A percentile compares a stretch with the other conserved stretches of the same genome.
These are phyloP conservation scores for Hozukius guyotensis DNA, from an alignment of 2,797 vertebrate genomes.

Conservation along the genomic window DNA sequence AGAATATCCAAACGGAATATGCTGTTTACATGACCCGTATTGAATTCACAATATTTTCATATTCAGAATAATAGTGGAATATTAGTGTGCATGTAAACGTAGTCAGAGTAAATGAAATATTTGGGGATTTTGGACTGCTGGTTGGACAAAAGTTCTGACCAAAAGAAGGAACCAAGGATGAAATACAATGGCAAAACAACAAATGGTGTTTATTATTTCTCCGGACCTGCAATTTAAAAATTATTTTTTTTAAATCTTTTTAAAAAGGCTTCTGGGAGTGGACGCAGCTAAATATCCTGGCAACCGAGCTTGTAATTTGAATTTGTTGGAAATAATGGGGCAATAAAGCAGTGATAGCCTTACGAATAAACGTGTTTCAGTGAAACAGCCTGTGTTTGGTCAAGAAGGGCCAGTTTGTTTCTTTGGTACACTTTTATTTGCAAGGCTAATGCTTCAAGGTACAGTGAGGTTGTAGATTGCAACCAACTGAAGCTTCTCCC, in stretches of 20 bases:
- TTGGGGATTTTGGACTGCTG: not conserved
- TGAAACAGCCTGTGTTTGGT: not conserved
- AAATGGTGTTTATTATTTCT: not conserved
- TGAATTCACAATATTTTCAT: too few relatives aligned
- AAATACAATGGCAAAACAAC: not conserved
- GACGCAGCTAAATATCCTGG: not conserved
- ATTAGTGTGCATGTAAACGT: too few relatives aligned
- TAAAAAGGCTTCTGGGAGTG: not conserved
- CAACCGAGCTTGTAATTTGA: not conserved
- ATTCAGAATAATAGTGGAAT: too few relatives aligned
- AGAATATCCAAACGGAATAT: too few relatives aligned
- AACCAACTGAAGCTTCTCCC: too few relatives aligned
- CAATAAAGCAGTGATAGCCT: not conserved
- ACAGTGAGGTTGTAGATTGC: not conserved
- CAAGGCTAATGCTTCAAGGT: not conserved
- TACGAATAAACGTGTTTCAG: not conserved
- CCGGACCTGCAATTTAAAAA: not conserved
- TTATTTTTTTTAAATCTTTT: too few relatives aligned
- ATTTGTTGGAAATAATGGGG: not conserved
- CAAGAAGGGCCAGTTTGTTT: not conserved
- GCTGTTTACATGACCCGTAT: too few relatives aligned
- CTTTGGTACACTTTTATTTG: not conserved
- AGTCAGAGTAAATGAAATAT: too few relatives aligned
- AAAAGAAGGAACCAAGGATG: not conserved
- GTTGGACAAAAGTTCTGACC: not conserved